Evolutionary conservation across 2,797 vertebrate genomes (phyloP), one percentile per base, ranked within the genome.

Genomic region (Rousettus madagascariensis): DNA sequence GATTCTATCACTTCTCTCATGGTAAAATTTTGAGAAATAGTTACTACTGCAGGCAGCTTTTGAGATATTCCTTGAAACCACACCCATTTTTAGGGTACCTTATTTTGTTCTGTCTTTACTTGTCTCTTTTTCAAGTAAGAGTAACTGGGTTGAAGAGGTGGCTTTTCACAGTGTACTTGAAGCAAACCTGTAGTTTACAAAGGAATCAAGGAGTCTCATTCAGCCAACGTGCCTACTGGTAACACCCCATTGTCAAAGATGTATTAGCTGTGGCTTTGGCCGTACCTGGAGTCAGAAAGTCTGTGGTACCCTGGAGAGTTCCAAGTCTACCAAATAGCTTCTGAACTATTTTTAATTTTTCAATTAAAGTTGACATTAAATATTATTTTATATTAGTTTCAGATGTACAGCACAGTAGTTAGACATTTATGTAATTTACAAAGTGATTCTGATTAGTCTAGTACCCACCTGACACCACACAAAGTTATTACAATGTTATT

Each of bases 41-140:
- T 51, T 79, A 17, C 30, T 65, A 71, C 55, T 51, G 33, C 22
- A 9, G 10, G 20, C 59, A 90, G 28, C 30, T 88, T 85, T 90
- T 72, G 38, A 71, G 13, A 68, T 8, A 71, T 51, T 51, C 33
- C 20, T 51, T 85, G 61, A 72, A 86, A 86, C 20, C 77, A 85
- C 3, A 61, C 33, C 38, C 66, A 93, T 51, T 78, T 89, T 65
- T 66, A 80, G 49, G 41, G 72, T 57, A 36, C 36, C 6, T 75
- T 85, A 59, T 38, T 86, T 72, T 72, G 90, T 90, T 51, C 2
- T 36, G 38, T 41, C 33, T 90, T 43, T 63, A 24, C 30, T 69
- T 88, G 55, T 69, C 53, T 86, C 22, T 46, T 94, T 92, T 96
- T 85, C 71, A 78, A 66, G 53, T 71, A 90, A 89, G 12, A 82